Evolutionary conservation across 2,797 vertebrate species (phyloP).

Genomic region (Sebastes trivittatus): DNA sequence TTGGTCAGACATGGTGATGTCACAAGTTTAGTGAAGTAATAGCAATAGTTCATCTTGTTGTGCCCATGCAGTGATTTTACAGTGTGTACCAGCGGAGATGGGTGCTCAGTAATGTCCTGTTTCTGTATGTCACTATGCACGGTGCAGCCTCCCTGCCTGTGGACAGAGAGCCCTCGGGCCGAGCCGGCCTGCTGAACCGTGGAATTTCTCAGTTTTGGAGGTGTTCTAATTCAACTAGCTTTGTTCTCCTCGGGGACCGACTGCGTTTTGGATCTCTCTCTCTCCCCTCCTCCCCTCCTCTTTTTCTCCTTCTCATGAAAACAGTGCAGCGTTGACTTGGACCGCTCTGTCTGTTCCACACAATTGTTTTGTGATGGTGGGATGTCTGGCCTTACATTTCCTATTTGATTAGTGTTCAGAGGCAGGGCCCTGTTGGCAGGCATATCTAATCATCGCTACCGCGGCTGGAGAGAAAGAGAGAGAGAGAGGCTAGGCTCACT

Average conservation of each 20-base stretch:
- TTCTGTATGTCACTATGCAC: slow-evolving; percentile 41
- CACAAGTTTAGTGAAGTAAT: slow-evolving; percentile 66
- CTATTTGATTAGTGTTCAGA: slow-evolving; percentile 79
- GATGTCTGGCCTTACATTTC: slow-evolving; percentile 77
- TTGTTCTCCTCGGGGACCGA: slow-evolving; percentile 57
- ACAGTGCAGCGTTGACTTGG: slow-evolving; percentile 60
- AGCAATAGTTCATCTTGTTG: slow-evolving; percentile 48
- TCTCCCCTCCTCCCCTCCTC: not conserved
- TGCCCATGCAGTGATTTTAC: slow-evolving; percentile 52
- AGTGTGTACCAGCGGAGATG: slow-evolving; percentile 36
- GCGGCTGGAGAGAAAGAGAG: slow-evolving; percentile 31
- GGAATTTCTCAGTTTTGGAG: slow-evolving; percentile 73
- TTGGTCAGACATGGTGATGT: slow-evolving; percentile 77
- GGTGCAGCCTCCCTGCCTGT: slow-evolving; percentile 43
- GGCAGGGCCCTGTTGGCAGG: slow-evolving; percentile 72
- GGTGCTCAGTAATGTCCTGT: slow-evolving; percentile 53
- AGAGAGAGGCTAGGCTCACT: slow-evolving; percentile 64
- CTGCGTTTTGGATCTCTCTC: slow-evolving; percentile 43
- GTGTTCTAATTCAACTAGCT: slow-evolving; percentile 75
- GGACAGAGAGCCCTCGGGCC: slow-evolving; percentile 65
- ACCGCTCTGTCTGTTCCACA: slow-evolving; percentile 61
- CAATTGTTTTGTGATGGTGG: slow-evolving; percentile 76
- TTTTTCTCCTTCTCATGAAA: slow-evolving; percentile 34
- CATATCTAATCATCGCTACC: slow-evolving; percentile 69
- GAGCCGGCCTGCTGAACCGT: slow-evolving; percentile 65